These are phyloP conservation scores for Falco novaeseelandiae DNA, from an alignment of 2,797 vertebrate genomes.

Conservation along the genomic window DNA sequence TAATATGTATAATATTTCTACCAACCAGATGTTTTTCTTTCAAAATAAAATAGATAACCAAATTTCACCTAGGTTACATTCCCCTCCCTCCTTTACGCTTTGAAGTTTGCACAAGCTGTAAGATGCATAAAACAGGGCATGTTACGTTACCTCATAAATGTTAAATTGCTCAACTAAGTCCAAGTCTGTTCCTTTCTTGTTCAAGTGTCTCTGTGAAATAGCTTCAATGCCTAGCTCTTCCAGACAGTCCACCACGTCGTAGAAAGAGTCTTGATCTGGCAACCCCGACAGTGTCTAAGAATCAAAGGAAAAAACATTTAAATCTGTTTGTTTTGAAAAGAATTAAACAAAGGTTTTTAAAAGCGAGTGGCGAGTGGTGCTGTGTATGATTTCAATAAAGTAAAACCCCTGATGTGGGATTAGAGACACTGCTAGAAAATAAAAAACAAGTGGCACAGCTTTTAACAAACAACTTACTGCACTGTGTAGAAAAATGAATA, in stretches of 20 bases:
- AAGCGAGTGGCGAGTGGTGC: not conserved
- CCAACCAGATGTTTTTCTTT: slow-evolving; percentile 45
- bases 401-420: slow-evolving; percentile 9
- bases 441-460: slow-evolving; percentile 42
- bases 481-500: slow-evolving; percentile 3
- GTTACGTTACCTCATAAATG: slow-evolving; percentile 91
- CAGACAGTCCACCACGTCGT: slow-evolving; percentile 94
- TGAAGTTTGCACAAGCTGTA: slow-evolving; percentile 29
- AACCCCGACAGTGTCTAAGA: slow-evolving; percentile 89
- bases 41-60: slow-evolving; percentile 51
- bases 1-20: not conserved
- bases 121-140: slow-evolving; percentile 29
- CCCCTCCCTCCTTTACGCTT: not conserved
- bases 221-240: slow-evolving; percentile 92
- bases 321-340: slow-evolving; percentile 54
- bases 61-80: slow-evolving; percentile 28
- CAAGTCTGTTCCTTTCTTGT: slow-evolving; percentile 93
- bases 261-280: slow-evolving; percentile 96
- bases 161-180: slow-evolving; percentile 96
- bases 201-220: slow-evolving; percentile 89
- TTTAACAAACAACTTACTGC: slow-evolving; percentile 19
- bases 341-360: slow-evolving; percentile 47
- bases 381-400: slow-evolving; percentile 26
- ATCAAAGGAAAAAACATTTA: slow-evolving; percentile 63
- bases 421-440: slow-evolving; percentile 3